phyloP scores from a whole-genome alignment of 1,140 invertebrate species.

The Kradibia gibbosae region DNA sequence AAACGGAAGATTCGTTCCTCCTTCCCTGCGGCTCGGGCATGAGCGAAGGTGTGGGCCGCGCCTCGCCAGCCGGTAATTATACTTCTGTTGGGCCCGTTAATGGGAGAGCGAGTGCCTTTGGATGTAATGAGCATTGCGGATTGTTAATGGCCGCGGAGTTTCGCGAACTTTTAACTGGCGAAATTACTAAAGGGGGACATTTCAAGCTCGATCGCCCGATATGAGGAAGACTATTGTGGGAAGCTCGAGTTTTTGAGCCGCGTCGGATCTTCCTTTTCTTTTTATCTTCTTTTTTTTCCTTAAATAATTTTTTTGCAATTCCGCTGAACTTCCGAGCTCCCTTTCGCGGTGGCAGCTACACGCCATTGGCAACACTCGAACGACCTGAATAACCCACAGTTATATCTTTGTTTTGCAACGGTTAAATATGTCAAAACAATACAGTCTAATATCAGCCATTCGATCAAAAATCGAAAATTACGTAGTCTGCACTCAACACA shows the following conservation, averaged over 20 bases:
- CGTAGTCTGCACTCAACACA: too few relatives aligned
- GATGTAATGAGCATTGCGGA: conserved; percentile 10
- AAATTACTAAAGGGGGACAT: not conserved
- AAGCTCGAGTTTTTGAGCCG: not conserved
- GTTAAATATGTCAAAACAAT: too few relatives aligned
- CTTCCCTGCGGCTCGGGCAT: not conserved
- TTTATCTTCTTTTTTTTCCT: too few relatives aligned
- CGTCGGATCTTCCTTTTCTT: too few relatives aligned
- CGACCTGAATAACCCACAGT: too few relatives aligned
- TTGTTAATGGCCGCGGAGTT: conserved; percentile 1
- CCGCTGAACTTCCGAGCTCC: too few relatives aligned
- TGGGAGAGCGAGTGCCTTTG: conserved; percentile 2
- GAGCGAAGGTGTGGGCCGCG: not conserved
- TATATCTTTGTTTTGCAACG: too few relatives aligned
- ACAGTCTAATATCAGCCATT: too few relatives aligned
- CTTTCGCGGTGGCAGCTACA: too few relatives aligned
- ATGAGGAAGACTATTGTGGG: not conserved
- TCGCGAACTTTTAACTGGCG: not conserved
- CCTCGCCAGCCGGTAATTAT: not conserved
- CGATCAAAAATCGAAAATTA: too few relatives aligned
- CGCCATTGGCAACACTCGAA: too few relatives aligned
- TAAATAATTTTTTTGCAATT: too few relatives aligned
- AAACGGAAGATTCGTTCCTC: not conserved
- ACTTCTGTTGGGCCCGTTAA: conserved; percentile 3
- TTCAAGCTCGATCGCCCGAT: not conserved